Conservation (phyloP, 2,113 vertebrate genomes). For the Capreolus pygargus region DNA sequence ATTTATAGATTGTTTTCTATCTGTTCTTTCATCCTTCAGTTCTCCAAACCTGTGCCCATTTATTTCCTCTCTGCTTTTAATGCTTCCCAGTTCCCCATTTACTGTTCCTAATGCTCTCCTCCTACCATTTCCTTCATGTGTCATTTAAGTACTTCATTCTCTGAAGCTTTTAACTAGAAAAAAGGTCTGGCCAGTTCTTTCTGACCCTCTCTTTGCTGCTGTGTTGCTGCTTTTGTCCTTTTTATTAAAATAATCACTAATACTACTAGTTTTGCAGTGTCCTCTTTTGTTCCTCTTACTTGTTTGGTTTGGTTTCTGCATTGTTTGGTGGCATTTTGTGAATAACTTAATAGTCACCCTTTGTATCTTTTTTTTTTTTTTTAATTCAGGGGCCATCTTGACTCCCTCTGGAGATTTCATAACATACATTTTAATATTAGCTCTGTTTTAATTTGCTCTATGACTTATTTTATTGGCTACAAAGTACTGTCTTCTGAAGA, state of each 20-base stretch:
- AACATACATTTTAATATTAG: not conserved
- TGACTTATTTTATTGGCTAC: not conserved
- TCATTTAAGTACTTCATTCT: not conserved
- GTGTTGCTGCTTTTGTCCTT: not conserved
- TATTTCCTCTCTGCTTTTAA: not conserved
- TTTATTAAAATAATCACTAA: not conserved
- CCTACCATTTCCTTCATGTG: not conserved
- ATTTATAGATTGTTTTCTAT: not conserved
- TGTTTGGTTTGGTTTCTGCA: not conserved
- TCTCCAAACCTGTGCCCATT: not conserved
- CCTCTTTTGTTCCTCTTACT: not conserved
- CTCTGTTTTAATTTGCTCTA: not conserved
- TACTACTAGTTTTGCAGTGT: not conserved
- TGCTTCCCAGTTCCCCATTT: not conserved
- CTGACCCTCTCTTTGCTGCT: not conserved
- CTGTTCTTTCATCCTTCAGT: not conserved
- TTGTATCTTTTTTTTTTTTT: not conserved
- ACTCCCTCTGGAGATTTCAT: not conserved
- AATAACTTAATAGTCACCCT: not conserved
- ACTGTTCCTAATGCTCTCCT: not conserved
- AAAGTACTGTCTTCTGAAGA: not conserved
- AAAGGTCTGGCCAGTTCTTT: not conserved
- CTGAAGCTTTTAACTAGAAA: not conserved
- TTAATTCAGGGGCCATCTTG: not conserved
- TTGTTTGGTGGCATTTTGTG: slow-evolving; percentile 11